Conservation (phyloP, 2,888 invertebrate genomes). For the Phengaris alcon region DNA sequence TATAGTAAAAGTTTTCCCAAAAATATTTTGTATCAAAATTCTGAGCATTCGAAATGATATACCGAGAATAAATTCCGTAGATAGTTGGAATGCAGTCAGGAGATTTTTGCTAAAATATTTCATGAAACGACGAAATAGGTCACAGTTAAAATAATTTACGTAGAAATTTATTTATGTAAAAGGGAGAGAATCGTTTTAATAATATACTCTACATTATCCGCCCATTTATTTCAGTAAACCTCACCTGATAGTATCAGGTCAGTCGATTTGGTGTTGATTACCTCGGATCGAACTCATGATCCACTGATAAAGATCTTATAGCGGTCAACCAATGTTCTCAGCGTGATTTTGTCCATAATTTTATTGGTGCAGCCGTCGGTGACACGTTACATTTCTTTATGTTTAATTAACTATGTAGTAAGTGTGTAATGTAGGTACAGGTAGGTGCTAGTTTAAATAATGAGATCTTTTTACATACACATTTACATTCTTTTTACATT, state of each 20-base stretch:
- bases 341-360: not conserved
- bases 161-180: not conserved
- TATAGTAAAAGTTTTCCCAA: not conserved
- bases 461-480: too few relatives aligned
- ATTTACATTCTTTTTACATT: too few relatives aligned
- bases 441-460: not conserved
- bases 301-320: not conserved
- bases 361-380: not conserved
- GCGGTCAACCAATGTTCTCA: not conserved
- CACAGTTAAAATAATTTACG: not conserved
- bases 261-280: conserved; percentile 1
- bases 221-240: conserved; percentile 5
- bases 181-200: too few relatives aligned
- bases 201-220: not conserved
- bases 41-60: not conserved
- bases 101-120: conserved; percentile 12
- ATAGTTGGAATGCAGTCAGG: conserved; percentile 4
- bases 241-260: not conserved
- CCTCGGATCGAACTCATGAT: not conserved
- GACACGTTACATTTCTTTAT: not conserved
- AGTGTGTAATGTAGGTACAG: not conserved
- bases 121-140: not conserved
- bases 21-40: not conserved
- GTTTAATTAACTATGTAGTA: not conserved
- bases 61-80: not conserved